phyloP scores from a whole-genome alignment of 2,113 vertebrate genomes.

The Dipodomys ordii region DNA sequence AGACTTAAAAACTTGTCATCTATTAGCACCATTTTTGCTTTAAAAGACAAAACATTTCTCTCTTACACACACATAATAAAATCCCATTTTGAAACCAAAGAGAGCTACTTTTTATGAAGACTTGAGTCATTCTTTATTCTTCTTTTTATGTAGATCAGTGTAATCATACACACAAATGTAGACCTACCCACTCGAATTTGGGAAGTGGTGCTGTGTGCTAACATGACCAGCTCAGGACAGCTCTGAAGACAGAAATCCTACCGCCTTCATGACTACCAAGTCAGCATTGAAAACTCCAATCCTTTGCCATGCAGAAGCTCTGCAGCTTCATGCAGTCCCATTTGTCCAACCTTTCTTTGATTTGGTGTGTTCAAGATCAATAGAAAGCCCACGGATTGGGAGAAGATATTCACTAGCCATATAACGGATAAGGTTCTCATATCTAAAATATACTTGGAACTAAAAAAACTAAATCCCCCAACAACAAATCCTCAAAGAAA shows the following conservation, averaged over 20 bases:
- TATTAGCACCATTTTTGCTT: neutral
- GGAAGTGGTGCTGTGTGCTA: neutral
- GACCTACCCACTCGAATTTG: neutral
- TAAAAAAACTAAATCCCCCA: too few relatives aligned
- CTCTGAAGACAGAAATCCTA: constrained; percentile 55
- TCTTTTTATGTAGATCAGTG: neutral
- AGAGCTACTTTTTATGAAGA: neutral
- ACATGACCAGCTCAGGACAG: constrained; percentile 9
- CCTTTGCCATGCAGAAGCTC: too few relatives aligned
- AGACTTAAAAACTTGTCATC: neutral
- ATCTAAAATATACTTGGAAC: too few relatives aligned
- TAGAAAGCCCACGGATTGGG: too few relatives aligned
- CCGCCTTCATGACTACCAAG: neutral
- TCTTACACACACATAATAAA: neutral
- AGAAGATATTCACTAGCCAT: too few relatives aligned
- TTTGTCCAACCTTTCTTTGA: too few relatives aligned
- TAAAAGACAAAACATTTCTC: neutral
- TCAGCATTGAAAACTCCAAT: neutral
- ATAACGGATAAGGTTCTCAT: too few relatives aligned
- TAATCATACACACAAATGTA: neutral
- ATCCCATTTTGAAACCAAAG: neutral
- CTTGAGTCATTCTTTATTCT: neutral
- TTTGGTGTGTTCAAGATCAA: too few relatives aligned
- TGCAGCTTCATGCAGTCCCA: too few relatives aligned
- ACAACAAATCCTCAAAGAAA: too few relatives aligned